Percentiles rank a stretch among this genome's conserved stretches.
Conservation (phyloP, 2,113 vertebrate species). For the Peucedramus taeniatus region DNA sequence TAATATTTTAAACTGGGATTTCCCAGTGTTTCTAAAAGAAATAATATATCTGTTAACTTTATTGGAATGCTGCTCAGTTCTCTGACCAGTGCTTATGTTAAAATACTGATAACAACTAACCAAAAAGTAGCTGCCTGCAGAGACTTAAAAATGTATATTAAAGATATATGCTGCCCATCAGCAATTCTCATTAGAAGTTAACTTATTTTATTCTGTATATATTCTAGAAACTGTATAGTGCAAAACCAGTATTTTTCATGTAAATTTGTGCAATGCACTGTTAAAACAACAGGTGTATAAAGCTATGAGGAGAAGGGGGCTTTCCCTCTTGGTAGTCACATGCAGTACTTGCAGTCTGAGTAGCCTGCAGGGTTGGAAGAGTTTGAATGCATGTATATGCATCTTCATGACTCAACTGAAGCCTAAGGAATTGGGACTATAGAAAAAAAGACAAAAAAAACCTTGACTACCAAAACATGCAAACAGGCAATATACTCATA, state of each 20-base stretch:
- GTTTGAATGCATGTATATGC: constrained; percentile 34
- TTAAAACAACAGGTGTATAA: constrained; percentile 82
- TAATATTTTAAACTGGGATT: constrained; percentile 89
- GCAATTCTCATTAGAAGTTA: constrained; percentile 89
- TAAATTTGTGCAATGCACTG: constrained; percentile 97
- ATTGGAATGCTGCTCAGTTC: constrained; percentile 89
- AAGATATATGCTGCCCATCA: constrained; percentile 82
- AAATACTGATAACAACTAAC: constrained; percentile 90
- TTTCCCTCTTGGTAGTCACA: constrained; percentile 27
- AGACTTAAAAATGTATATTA: constrained; percentile 87
- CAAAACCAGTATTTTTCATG: constrained; percentile 95
- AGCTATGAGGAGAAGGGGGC: constrained; percentile 39
- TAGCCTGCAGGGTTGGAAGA: constrained; percentile 49
- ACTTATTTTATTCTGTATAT: constrained; percentile 99
- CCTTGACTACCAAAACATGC: constrained; percentile 54
- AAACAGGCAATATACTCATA: constrained; percentile 52
- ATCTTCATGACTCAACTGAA: constrained; percentile 49
- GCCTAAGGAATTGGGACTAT: constrained; percentile 53
- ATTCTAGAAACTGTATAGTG: constrained; percentile 97
- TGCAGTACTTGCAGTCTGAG: constrained; percentile 36
- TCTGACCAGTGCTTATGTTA: constrained; percentile 86
- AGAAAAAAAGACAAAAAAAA: neutral
- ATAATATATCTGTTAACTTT: constrained; percentile 92
- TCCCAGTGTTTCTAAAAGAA: constrained; percentile 87
- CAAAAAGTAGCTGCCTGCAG: constrained; percentile 99